Percentiles rank a stretch among this genome's conserved stretches.
Conservation (phyloP, 2,888 invertebrate genomes). For the Acanthosepion esculentum region DNA sequence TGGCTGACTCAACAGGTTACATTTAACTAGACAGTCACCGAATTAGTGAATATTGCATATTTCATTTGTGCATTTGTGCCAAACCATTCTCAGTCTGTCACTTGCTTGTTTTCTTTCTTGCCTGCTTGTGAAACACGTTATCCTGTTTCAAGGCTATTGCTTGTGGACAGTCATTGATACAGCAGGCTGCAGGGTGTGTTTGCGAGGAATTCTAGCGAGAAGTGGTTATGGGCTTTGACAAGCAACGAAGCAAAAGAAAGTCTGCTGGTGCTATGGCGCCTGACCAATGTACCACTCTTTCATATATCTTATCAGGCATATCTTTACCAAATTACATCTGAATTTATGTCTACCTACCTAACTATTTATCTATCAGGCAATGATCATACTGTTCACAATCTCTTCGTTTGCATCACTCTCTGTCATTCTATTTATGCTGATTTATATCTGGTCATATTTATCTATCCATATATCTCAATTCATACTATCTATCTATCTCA, state of each 20-base stretch:
- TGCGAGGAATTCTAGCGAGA: background rate
- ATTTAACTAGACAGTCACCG: background rate
- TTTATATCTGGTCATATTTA: too few species aligned
- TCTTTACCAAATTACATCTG: background rate
- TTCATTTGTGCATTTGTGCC: background rate
- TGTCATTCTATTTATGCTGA: too few species aligned
- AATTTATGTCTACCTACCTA: too few species aligned
- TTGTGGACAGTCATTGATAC: background rate
- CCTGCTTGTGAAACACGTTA: background rate
- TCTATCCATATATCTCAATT: too few species aligned
- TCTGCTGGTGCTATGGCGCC: constrained; percentile 33
- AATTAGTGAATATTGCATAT: background rate
- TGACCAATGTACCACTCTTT: background rate
- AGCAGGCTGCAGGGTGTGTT: background rate
- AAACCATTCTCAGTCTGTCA: background rate
- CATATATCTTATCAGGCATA: background rate
- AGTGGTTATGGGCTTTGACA: constrained; percentile 4
- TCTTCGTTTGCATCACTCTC: too few species aligned
- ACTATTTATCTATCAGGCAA: too few species aligned
- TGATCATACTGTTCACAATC: too few species aligned
- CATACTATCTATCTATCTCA: too few species aligned
- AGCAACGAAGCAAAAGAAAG: background rate
- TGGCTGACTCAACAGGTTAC: background rate
- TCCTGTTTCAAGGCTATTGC: background rate
- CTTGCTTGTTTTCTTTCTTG: background rate